phyloP scores from a whole-genome alignment of 1,140 invertebrate species.

The Pachypsylla venusta region DNA sequence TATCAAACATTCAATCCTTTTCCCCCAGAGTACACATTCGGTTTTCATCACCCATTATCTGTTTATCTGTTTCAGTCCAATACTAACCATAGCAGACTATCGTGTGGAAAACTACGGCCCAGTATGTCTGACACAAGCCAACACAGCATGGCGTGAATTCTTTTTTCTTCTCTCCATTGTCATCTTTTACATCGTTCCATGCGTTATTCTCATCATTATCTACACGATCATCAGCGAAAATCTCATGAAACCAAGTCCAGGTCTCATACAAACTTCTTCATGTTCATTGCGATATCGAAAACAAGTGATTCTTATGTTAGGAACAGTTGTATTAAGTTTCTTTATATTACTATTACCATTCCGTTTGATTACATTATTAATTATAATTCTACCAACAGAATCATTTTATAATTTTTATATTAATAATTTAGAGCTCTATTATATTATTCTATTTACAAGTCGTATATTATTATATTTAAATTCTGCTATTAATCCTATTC shows the following conservation, averaged over 20 bases:
- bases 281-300: conserved; percentile 24
- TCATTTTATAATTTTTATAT: conserved; percentile 46
- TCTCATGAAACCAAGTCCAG: conserved; percentile 43
- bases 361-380: conserved; percentile 67
- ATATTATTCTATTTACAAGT: conserved; percentile 70
- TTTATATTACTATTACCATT: conserved; percentile 81
- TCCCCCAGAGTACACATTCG: no score
- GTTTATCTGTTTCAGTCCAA: conserved; percentile 36
- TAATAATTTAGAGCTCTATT: conserved; percentile 47
- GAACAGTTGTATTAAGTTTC: conserved; percentile 77
- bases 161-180: conserved; percentile 58
- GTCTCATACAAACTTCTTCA: conserved; percentile 31
- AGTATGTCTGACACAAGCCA: conserved; percentile 46
- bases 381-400: conserved; percentile 54
- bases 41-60: no score
- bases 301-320: conserved; percentile 67
- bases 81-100: conserved; percentile 45
- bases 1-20: no score
- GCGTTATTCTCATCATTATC: conserved; percentile 54
- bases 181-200: conserved; percentile 59
- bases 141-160: conserved; percentile 45
- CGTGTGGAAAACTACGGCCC: conserved; percentile 31
- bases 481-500: conserved; percentile 76
- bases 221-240: conserved; percentile 62
- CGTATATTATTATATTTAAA: conserved; percentile 77